Conservation (phyloP, 2,797 vertebrate genomes). For the Erethizon dorsatum region DNA sequence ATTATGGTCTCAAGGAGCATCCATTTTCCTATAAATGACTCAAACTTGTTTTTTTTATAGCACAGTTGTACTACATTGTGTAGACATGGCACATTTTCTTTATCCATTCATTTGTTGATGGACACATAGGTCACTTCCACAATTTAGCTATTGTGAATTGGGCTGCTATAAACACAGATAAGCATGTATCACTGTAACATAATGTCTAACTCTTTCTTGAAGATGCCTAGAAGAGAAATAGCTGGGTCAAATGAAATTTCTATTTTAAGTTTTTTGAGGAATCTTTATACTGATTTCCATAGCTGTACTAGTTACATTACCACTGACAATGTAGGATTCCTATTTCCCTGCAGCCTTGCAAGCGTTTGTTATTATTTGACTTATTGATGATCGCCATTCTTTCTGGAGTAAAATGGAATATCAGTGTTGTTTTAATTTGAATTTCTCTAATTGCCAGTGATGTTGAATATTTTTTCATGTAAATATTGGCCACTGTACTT, state of each 20-base stretch:
- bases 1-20: neutral
- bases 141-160: neutral
- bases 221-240: neutral
- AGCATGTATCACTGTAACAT: neutral
- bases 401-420: neutral
- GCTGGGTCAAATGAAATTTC: neutral
- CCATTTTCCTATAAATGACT: neutral
- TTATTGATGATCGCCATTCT: neutral
- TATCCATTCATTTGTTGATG: neutral
- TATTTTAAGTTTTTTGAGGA: neutral
- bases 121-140: neutral
- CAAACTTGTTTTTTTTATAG: neutral
- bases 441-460: neutral
- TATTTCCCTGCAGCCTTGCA: neutral
- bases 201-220: neutral
- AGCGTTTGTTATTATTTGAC: neutral
- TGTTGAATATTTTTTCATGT: neutral
- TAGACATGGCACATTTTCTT: neutral
- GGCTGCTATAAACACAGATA: neutral
- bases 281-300: neutral
- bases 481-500: neutral
- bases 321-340: neutral
- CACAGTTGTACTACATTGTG: neutral
- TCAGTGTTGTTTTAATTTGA: neutral
- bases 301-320: neutral